These are phyloP conservation scores for Synaphobranchus kaupii DNA, from an alignment of 2,797 vertebrate genomes.

Conservation along the genomic window DNA sequence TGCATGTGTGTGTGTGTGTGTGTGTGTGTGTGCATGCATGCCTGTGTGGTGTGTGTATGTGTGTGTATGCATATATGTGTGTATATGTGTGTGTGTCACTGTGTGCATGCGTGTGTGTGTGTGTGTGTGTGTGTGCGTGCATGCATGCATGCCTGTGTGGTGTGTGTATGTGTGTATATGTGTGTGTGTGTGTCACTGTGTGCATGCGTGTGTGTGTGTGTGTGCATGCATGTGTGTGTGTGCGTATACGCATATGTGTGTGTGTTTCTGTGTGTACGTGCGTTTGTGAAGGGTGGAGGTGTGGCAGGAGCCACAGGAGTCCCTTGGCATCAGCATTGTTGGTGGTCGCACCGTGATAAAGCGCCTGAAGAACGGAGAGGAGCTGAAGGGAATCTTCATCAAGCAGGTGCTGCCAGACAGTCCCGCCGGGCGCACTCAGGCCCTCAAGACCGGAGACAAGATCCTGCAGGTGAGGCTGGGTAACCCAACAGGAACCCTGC, in stretches of 20 bases:
- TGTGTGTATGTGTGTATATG: background rate
- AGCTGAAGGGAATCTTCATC: constrained; percentile 96
- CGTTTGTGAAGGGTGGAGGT: constrained; percentile 82
- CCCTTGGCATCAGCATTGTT: constrained; percentile 95
- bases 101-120: background rate
- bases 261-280: background rate
- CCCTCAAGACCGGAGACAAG: constrained; percentile 95
- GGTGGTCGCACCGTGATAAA: constrained; percentile 91
- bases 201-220: background rate
- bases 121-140: background rate
- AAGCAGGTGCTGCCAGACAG: constrained; percentile 90
- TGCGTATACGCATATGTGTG: background rate
- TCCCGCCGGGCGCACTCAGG: constrained; percentile 80
- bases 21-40: no score
- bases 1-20: background rate
- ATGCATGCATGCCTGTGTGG: background rate
- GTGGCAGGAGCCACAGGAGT: constrained; percentile 79
- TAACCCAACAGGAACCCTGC: background rate
- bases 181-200: background rate
- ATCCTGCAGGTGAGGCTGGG: constrained; percentile 83
- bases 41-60: constrained; percentile 10
- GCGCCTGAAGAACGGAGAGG: constrained; percentile 92
- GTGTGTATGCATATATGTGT: background rate
- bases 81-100: background rate
- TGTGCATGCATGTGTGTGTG: no score